These are phyloP conservation scores for Megamerina dolium DNA, from an alignment of 2,888 invertebrate genomes.

Conservation along the genomic window DNA sequence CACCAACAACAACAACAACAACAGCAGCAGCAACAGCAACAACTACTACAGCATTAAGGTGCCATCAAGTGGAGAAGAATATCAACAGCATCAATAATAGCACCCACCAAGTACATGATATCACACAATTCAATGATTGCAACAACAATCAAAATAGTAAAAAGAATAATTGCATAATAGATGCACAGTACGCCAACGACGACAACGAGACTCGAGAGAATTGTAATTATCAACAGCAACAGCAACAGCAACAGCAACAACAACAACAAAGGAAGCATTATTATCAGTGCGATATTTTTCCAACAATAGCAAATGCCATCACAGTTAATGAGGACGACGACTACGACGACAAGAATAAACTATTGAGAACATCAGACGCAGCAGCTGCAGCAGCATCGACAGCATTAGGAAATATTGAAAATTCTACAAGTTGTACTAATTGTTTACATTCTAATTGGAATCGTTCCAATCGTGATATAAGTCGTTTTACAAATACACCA, in stretches of 20 bases:
- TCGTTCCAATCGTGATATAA: no score
- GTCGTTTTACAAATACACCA: no score
- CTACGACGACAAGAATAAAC: conserved; percentile 4
- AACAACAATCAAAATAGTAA: no score
- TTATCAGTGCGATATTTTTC: conserved; percentile 8
- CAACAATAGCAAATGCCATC: conserved; percentile 1
- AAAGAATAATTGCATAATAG: no score
- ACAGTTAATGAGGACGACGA: conserved; percentile 2
- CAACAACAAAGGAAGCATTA: conserved; percentile 19
- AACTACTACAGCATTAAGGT: conserved; percentile 11
- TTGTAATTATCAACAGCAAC: background rate
- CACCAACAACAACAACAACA: no score
- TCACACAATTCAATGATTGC: no score
- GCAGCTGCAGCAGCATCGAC: background rate
- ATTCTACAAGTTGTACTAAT: no score
- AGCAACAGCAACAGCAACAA: conserved; percentile 20
- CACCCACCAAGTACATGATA: no score
- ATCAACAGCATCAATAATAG: conserved; percentile 3
- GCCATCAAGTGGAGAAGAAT: no score
- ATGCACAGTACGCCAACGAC: background rate
- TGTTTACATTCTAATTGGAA: no score
- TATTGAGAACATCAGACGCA: background rate
- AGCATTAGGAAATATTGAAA: conserved; percentile 3
- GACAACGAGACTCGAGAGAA: background rate
- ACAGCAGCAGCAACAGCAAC: conserved; percentile 8